phyloP scores from a whole-genome alignment of 1,140 invertebrate genomes.

The Heliothis subflexa region DNA sequence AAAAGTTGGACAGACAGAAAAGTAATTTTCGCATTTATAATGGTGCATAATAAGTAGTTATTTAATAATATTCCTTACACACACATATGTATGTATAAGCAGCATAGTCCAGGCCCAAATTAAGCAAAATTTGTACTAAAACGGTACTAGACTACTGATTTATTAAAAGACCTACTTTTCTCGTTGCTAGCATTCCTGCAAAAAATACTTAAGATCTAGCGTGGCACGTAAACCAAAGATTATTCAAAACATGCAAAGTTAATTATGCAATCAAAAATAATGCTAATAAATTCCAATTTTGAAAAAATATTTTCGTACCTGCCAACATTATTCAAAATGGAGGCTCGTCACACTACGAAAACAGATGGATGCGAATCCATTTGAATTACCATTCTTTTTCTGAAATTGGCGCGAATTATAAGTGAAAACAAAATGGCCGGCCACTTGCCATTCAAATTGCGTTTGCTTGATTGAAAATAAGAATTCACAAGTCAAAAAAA shows the following conservation, averaged over 20 bases:
- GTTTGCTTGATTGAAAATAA: constrained; percentile 38
- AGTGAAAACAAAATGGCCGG: constrained; percentile 39
- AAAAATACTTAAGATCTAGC: no score
- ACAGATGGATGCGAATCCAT: constrained; percentile 32
- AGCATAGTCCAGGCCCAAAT: no score
- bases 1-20: no score
- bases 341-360: constrained; percentile 2
- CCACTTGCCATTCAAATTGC: constrained; percentile 34
- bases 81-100: no score
- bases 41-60: no score
- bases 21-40: no score
- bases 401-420: constrained; percentile 30
- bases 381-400: constrained; percentile 27
- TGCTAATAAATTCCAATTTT: constrained; percentile 12
- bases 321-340: constrained; percentile 20
- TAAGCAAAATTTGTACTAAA: no score
- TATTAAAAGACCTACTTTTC: no score
- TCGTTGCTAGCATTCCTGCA: no score
- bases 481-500: constrained; percentile 39
- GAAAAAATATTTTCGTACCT: constrained; percentile 15
- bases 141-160: no score
- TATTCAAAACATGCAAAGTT: not conserved
- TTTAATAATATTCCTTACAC: no score
- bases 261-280: constrained; percentile 9
- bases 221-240: no score